Evolutionary conservation across 2,888 invertebrate species (phyloP).

Genomic region (Linnaemya vulpina): DNA sequence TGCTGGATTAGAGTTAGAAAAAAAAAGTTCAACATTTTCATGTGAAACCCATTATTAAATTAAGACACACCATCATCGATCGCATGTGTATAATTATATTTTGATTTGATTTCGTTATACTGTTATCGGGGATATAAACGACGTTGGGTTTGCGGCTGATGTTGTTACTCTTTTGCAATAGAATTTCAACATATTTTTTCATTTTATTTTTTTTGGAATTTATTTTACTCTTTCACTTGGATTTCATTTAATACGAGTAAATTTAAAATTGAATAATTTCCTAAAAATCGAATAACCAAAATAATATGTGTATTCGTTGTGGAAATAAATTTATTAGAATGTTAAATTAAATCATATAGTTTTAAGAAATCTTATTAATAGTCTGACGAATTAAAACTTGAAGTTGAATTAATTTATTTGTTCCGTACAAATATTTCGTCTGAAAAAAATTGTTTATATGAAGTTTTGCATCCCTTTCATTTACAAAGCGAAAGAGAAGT

Average conservation of each 20-base stretch:
- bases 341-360: too few relatives aligned
- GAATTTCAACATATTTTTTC: conserved; percentile 30
- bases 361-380: too few relatives aligned
- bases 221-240: conserved; percentile 18
- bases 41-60: conserved; percentile 71
- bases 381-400: too few relatives aligned
- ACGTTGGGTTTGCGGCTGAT: neutral
- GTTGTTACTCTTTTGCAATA: conserved; percentile 49
- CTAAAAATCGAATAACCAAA: neutral
- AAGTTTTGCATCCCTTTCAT: too few relatives aligned
- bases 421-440: too few relatives aligned
- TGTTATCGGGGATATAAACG: conserved; percentile 9
- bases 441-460: too few relatives aligned
- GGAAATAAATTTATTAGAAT: neutral
- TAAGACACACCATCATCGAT: conserved; percentile 57
- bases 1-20: conserved; percentile 19
- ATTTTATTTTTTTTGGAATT: too few relatives aligned
- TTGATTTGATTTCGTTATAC: conserved; percentile 58
- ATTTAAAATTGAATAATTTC: conserved; percentile 12
- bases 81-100: conserved; percentile 68
- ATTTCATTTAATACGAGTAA: neutral
- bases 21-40: conserved; percentile 33
- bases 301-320: neutral
- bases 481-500: too few relatives aligned
- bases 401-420: too few relatives aligned